These are phyloP conservation scores for Sussaba pulchella DNA, from an alignment of 2,888 invertebrate species.

Conservation along the genomic window DNA sequence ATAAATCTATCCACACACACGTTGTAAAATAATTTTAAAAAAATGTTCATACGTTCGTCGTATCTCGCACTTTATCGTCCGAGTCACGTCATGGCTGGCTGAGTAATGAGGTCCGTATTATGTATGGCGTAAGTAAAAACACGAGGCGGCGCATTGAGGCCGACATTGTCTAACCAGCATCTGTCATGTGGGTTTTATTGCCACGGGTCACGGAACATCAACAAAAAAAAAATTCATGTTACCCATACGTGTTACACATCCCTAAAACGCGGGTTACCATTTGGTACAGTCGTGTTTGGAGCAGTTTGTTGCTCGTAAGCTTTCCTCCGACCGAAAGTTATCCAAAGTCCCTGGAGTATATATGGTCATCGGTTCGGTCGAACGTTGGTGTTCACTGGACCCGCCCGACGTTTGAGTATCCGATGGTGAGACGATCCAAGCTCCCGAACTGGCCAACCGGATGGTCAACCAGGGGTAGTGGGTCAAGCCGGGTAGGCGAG, in stretches of 20 bases:
- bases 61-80: constrained; percentile 27
- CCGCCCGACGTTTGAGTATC: constrained; percentile 74
- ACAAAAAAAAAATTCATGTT: constrained; percentile 4
- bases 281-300: constrained; percentile 11
- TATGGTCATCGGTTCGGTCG: constrained; percentile 39
- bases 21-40: background rate
- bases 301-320: constrained; percentile 32
- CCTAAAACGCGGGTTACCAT: constrained; percentile 10
- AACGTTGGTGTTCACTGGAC: constrained; percentile 10
- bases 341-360: constrained; percentile 27
- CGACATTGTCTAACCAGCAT: constrained; percentile 49
- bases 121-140: constrained; percentile 19
- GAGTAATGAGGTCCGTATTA: constrained; percentile 16
- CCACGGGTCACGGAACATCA: constrained; percentile 47
- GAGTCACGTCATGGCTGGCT: constrained; percentile 54
- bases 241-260: constrained; percentile 1
- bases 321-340: constrained; percentile 10
- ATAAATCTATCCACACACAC: background rate
- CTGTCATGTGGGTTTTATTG: constrained; percentile 38
- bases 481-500: constrained; percentile 75
- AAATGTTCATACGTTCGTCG: constrained; percentile 21
- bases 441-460: constrained; percentile 39
- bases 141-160: constrained; percentile 17
- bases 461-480: constrained; percentile 72
- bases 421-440: constrained; percentile 74